Base-by-base conservation (phyloP, 2,797 vertebrate genomes). In the Sparus aurata region DNA sequence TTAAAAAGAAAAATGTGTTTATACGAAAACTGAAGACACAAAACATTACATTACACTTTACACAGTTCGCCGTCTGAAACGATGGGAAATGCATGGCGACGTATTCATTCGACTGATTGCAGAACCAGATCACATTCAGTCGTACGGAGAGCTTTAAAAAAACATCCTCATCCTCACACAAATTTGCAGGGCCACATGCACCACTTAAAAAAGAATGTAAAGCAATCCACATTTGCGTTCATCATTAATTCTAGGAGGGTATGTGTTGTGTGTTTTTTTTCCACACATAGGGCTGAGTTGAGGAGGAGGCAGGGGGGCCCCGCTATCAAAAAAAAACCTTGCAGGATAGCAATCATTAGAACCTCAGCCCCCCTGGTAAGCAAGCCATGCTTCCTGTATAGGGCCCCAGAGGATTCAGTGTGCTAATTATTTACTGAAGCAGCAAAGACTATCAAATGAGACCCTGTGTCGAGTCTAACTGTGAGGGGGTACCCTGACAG, bases 341-440 rank as follows among this genome's bases (percentile, higher is more conserved):
- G 82, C 77, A 90, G 85, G 84, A 86, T 83, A 85, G 86, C 85
- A 87, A 93, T 94, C 91, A 95, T 93, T 93, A 90, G 87, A 92
- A 92, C 78, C 90, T 69, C 69, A 89, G 90, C 75, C 87, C 85
- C 81, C 91, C 85, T 81, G 87, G 87, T 90, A 89, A 92, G 92
- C 88, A 86, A 91, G 80, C 86, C 89, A 66, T 92, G 91, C 93
- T 95, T 95, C 93, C 93, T 95, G 94, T 89, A 87, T 88, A 78
- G 87, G 79, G 80, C 90, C 91, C 85, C 66, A 60, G 87, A 89
- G 91, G 92, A 90, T 87, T 92, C 87, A 46, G 83, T 89, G 91
- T 90, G 89, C 94, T 95, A 95, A 95, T 95, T 95, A 95, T 95
- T 95, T 95, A 94, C 94, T 93, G 94, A 93, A 93, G 93, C 93